phyloP scores from a whole-genome alignment of 2,888 invertebrate species.

The Hirtodrosophila histrioides region DNA sequence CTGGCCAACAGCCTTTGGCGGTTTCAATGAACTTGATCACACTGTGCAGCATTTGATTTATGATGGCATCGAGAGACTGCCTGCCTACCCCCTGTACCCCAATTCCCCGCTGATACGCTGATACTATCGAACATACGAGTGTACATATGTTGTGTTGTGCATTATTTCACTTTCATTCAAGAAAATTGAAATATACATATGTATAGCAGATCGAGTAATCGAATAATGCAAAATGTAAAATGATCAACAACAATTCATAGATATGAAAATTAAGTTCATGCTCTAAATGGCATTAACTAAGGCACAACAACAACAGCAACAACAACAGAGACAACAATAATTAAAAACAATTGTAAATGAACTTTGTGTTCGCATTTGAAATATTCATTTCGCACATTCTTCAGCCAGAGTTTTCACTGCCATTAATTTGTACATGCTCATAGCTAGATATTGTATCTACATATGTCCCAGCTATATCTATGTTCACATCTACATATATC shows the following conservation, averaged over 20 bases:
- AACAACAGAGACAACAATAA: constrained; percentile 37
- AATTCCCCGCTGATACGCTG: too few species aligned
- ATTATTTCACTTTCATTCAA: constrained; percentile 66
- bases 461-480: background rate
- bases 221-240: constrained; percentile 10
- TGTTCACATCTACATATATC: background rate
- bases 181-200: constrained; percentile 12
- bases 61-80: constrained; percentile 51
- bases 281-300: constrained; percentile 52
- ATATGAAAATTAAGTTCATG: constrained; percentile 42
- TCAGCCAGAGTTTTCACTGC: constrained; percentile 44
- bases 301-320: constrained; percentile 6
- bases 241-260: too few species aligned
- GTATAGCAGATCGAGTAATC: constrained; percentile 5
- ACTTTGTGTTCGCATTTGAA: constrained; percentile 30
- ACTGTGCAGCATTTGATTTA: constrained; percentile 69
- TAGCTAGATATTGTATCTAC: constrained; percentile 11
- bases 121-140: background rate
- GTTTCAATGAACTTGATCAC: constrained; percentile 49
- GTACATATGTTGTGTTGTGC: constrained; percentile 9
- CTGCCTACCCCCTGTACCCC: constrained; percentile 25
- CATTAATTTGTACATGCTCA: constrained; percentile 49
- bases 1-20: constrained; percentile 55
- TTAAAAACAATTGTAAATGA: constrained; percentile 60
- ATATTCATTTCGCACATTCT: constrained; percentile 36